Evolutionary conservation across 2,888 invertebrate species (phyloP).

Genomic region (Embidobia sp.): DNA sequence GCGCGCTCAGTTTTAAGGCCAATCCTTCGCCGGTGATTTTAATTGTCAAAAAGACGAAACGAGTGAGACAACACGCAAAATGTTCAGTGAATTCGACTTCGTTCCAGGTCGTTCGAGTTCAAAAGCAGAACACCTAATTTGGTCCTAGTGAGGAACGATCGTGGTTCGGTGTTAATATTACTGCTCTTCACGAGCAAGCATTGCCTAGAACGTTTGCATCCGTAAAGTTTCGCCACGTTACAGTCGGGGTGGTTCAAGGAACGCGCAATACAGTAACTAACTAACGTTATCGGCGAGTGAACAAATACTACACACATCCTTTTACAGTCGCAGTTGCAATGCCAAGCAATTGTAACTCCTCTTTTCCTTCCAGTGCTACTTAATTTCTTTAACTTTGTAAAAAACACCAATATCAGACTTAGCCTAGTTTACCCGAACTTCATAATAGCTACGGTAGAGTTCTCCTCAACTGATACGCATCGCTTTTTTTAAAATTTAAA

Average conservation of each 20-base stretch:
- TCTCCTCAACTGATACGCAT: too few relatives aligned
- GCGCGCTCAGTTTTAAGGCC: too few relatives aligned
- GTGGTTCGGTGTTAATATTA: conserved; percentile 50
- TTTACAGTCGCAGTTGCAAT: conserved; percentile 45
- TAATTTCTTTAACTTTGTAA: conserved; percentile 32
- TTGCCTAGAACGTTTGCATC: conserved; percentile 49
- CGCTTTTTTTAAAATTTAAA: too few relatives aligned
- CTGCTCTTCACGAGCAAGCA: conserved; percentile 44
- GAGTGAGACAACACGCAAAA: too few relatives aligned
- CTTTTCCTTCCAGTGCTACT: conserved; percentile 22
- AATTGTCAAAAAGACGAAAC: too few relatives aligned
- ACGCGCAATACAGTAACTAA: conserved; percentile 54
- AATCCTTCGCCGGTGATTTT: too few relatives aligned
- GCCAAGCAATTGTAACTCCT: conserved; percentile 41
- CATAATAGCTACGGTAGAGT: too few relatives aligned
- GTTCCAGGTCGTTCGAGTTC: conserved; percentile 30
- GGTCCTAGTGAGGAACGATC: conserved; percentile 41
- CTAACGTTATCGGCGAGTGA: conserved; percentile 53
- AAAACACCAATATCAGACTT: conserved; percentile 62
- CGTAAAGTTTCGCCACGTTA: conserved; percentile 43
- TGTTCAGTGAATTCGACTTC: too few relatives aligned
- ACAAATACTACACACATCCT: conserved; percentile 55
- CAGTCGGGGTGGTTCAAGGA: conserved; percentile 45
- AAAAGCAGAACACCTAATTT: conserved; percentile 38
- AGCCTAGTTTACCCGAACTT: conserved; percentile 43